Percentiles rank a stretch among this genome's conserved stretches.
Evolutionary conservation across 2,888 invertebrate species (phyloP).

Genomic region (Brachylomia viminalis): DNA sequence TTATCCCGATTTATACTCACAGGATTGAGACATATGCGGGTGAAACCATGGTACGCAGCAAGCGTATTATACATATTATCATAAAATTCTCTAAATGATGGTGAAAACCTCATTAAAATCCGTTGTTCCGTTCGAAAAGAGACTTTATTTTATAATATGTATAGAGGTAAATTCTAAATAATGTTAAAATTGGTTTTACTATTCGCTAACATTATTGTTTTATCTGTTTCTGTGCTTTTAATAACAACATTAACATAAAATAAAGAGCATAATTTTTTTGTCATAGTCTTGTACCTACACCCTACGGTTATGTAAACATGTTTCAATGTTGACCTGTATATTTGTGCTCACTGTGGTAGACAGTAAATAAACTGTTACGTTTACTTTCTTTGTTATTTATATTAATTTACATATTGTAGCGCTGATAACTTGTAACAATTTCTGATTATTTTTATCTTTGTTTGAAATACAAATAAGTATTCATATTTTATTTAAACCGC

Average conservation of each 20-base stretch:
- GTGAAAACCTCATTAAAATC: too few species aligned
- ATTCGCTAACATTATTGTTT: not conserved
- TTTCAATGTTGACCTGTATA: conserved; percentile 5
- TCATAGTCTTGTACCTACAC: not conserved
- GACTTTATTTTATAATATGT: not conserved
- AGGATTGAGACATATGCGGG: too few species aligned
- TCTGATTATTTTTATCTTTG: not conserved
- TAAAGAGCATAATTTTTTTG: not conserved
- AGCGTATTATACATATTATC: too few species aligned
- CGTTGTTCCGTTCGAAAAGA: too few species aligned
- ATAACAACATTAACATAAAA: not conserved
- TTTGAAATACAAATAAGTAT: not conserved
- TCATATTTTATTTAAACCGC: not conserved
- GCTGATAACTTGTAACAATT: not conserved
- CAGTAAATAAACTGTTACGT: not conserved
- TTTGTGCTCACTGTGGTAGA: conserved; percentile 3
- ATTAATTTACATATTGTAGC: conserved; percentile 9
- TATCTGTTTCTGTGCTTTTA: conserved; percentile 2
- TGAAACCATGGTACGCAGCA: too few species aligned
- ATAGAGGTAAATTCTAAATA: not conserved
- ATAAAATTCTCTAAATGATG: too few species aligned
- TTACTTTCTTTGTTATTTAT: not conserved
- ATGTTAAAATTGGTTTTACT: not conserved
- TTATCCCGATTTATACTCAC: too few species aligned
- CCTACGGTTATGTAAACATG: conserved; percentile 14